Conservation (phyloP, 2,113 vertebrate genomes). For the Stegostoma tigrinum region DNA sequence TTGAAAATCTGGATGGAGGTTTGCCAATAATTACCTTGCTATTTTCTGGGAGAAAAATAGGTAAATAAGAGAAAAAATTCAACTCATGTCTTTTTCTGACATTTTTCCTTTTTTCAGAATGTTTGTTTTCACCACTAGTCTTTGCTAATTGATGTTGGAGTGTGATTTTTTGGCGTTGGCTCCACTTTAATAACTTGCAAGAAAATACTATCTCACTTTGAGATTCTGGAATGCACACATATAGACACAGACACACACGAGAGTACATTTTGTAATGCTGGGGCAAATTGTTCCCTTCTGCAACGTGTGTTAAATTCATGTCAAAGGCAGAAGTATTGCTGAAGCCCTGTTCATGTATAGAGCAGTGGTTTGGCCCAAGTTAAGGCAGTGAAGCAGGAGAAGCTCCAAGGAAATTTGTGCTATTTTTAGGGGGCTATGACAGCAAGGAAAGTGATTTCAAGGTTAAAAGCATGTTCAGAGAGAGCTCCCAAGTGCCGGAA, state of each 20-base stretch:
- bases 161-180: background rate
- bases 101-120: background rate
- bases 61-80: background rate
- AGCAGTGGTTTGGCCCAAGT: background rate
- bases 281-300: background rate
- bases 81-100: background rate
- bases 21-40: background rate
- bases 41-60: background rate
- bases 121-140: background rate
- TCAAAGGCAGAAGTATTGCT: background rate
- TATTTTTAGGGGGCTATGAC: conserved; percentile 22
- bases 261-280: background rate
- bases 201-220: background rate
- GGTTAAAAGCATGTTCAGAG: background rate
- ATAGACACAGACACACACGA: background rate
- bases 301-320: background rate
- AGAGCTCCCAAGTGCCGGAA: background rate
- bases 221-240: background rate
- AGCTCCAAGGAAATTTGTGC: conserved; percentile 4
- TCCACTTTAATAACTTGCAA: background rate
- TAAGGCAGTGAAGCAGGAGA: background rate
- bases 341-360: background rate
- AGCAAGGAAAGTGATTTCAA: conserved; percentile 26
- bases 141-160: background rate
- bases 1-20: background rate